Base-by-base conservation (phyloP, 2,113 vertebrate species). In the Bubalus kerabau region DNA sequence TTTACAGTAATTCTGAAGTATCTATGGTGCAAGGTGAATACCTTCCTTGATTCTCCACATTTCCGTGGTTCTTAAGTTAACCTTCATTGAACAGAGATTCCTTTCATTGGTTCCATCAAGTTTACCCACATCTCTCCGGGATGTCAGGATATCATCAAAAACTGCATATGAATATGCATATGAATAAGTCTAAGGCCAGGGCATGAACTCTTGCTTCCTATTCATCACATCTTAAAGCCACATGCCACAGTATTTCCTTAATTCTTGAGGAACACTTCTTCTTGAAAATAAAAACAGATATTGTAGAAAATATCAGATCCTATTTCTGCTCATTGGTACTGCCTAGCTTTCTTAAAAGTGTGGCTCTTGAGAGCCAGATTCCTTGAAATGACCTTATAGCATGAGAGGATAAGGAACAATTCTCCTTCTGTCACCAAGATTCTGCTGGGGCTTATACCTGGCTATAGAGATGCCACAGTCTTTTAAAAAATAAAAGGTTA, bases 401-500 rank as follows among this genome's bases (percentile, higher is more conserved):
- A 28, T 2, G 12, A 83, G 74, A 64, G 32, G 71, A 93, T 67
- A 91, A 54, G 60, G 83, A 96, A 97, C 94, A 87, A 97, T 94
- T 98, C 59, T 96, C 85, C 92, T 60, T 76, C 28, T 60, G 1
- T 90, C 80, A 78, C 64, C 90, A 30, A 28, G 50, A 32, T n/a
- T 87, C 32, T 54, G 91, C 64, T 97, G 87, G 91, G 94, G 93
- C 93, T 95, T 83, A 78, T n/a, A 90, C 74, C 94, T 92, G 84
- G 64, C 46, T 6, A 4, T 19, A 4, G 6, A 94, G 40, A 81
- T 89, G 93, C 12, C 52, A 87, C 21, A 56, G 0, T 67, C 19
- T 67, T 89, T 95, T 80, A 96, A 97, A 71, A 81, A 97, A 87
- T 67, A 71, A 67, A 57, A 97, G 78, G 28, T 78, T 97, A 92